Evolutionary conservation across 2,797 vertebrate genomes (phyloP), one percentile per base, ranked within the genome.

Genomic region (Crocodylus rhombifer): DNA sequence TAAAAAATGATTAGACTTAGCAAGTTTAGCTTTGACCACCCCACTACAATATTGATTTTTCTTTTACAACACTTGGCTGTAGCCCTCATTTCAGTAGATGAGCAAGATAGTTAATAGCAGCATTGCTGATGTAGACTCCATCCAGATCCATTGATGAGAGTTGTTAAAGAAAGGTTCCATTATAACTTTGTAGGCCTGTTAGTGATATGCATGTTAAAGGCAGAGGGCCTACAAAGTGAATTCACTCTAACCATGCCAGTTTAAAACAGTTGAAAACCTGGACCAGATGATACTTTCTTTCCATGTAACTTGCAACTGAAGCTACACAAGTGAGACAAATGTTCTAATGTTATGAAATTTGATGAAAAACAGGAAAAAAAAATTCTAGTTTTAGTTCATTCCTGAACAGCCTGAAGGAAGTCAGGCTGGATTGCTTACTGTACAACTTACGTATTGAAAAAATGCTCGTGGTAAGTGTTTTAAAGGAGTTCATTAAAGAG

Each of bases 301-400:
- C 80, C 56, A 36, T 67, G 15, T 81, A 79, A 81, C 28, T 88
- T 93, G 62, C 51, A 90, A 77, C 55, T 79, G 77, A 30, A 16
- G 26, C 73, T 90, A 5, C 86, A 76, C 67, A 61, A 77, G 16
- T 79, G 20, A 84, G 3, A 86, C 73, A 33, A 90, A 30, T 30
- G 30, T 30, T 90, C 61, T 89, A 84, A 82, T 77, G 87, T 18
- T 84, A n/a, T 78, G 55, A 90, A 82, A 10, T 84, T 79, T 82
- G n/a, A 67, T 20, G 15, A 30, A 11, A 67, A 65, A 67, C 30
- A 30, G 30, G 30, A 30, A 30, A 30, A 87, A 58, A 92, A 76
- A 4, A 84, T 56, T 33, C 85, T n/a, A 80, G 55, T 86, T n/a
- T 81, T 86, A 67, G 61, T 33, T 77, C 87, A 69, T 9, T 94